These are phyloP conservation scores for Panorpa germanica DNA, from an alignment of 2,888 invertebrate genomes.

Conservation along the genomic window DNA sequence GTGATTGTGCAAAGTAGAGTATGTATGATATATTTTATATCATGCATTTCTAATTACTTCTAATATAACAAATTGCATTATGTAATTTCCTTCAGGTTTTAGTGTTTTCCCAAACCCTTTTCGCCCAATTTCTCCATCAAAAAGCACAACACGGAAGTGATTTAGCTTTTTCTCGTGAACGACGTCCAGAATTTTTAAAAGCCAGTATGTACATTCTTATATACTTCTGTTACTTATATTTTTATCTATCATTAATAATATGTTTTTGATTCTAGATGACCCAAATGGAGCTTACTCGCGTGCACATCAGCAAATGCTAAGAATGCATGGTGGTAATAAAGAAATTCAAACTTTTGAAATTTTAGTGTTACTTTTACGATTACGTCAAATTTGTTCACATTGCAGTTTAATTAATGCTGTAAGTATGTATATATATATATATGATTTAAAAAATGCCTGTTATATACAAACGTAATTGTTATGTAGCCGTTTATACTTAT, in stretches of 20 bases:
- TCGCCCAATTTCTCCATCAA: constrained; percentile 59
- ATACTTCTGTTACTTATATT: too few species aligned
- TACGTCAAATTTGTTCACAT: constrained; percentile 83
- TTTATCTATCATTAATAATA: too few species aligned
- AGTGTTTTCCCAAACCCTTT: constrained; percentile 52
- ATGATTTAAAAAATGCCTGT: too few species aligned
- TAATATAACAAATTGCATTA: too few species aligned
- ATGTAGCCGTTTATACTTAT: too few species aligned
- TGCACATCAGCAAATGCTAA: constrained; percentile 42
- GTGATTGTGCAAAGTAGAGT: background rate
- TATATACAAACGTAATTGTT: too few species aligned
- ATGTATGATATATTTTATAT: background rate
- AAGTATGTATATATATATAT: constrained; percentile 15
- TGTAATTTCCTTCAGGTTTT: constrained; percentile 34
- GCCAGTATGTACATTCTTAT: too few species aligned
- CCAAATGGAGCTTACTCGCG: constrained; percentile 32
- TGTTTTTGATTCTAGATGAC: too few species aligned
- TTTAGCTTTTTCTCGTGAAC: too few species aligned
- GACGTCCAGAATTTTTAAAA: too few species aligned
- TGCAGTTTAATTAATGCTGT: constrained; percentile 58
- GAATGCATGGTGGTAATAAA: constrained; percentile 35
- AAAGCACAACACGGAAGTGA: constrained; percentile 43
- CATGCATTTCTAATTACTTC: too few species aligned
- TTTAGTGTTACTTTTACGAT: constrained; percentile 60
- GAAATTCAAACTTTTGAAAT: constrained; percentile 48